A percentile compares a stretch with the other conserved stretches of the same genome.
phyloP scores from a whole-genome alignment of 2,888 invertebrate species.

The Frankliniella intonsa region DNA sequence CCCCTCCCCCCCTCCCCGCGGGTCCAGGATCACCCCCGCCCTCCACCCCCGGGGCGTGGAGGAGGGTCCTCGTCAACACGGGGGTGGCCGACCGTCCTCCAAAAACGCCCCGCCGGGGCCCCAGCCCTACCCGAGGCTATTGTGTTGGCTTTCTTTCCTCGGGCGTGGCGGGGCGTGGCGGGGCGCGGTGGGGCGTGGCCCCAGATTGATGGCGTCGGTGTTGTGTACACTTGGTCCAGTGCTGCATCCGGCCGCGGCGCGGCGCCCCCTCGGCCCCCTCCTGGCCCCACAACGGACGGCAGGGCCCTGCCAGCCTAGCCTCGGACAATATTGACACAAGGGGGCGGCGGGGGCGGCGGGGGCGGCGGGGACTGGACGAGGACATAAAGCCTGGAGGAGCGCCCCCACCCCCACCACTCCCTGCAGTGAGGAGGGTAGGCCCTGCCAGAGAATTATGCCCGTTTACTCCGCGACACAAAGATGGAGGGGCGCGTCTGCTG shows the following conservation, averaged over 20 bases:
- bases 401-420: no score
- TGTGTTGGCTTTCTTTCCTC: conserved; percentile 13
- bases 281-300: not conserved
- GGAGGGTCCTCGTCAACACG: not conserved
- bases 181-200: not conserved
- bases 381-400: no score
- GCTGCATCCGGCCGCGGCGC: not conserved
- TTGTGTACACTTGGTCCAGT: conserved; percentile 4
- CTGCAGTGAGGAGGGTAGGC: no score
- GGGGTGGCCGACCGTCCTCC: not conserved
- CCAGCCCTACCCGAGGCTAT: not conserved
- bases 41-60: not conserved
- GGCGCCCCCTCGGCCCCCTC: not conserved
- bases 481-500: no score
- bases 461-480: no score
- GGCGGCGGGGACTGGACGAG: not conserved
- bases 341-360: no score
- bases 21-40: not conserved
- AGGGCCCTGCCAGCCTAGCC: not conserved
- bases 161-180: not conserved
- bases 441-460: no score
- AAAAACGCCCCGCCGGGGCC: not conserved
- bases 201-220: conserved; percentile 3
- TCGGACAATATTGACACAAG: conserved; percentile 23
- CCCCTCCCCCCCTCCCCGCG: no score